Conservation (phyloP, 2,888 invertebrate species). For the Allacma fusca region DNA sequence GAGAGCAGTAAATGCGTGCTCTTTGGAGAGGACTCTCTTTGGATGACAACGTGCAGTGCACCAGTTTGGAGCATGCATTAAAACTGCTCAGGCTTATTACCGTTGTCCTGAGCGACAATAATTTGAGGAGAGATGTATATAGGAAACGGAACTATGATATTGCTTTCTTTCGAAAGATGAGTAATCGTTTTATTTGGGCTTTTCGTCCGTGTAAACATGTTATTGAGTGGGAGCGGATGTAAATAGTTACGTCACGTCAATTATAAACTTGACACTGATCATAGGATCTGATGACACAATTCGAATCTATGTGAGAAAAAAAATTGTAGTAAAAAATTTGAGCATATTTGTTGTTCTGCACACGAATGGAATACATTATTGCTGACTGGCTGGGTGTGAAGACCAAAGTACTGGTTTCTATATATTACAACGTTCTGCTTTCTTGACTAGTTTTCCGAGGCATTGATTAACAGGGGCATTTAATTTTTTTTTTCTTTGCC, state of each 20-base stretch:
- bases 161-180: neutral
- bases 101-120: no score
- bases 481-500: neutral
- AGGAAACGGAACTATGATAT: neutral
- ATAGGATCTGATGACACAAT: neutral
- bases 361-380: neutral
- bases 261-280: conserved; percentile 1
- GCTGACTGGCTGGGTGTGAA: neutral
- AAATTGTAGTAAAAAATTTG: neutral
- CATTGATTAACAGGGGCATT: conserved; percentile 16
- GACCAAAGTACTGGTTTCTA: neutral
- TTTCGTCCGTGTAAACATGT: neutral
- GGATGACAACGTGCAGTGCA: neutral
- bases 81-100: no score
- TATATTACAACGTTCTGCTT: neutral
- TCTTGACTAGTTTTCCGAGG: conserved; percentile 7
- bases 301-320: neutral
- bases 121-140: neutral
- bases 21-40: no score
- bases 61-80: neutral
- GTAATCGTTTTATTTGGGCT: neutral
- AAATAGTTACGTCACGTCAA: conserved; percentile 6
- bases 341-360: conserved; percentile 1
- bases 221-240: neutral
- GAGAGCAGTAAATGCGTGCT: no score